Evolutionary conservation across 2,113 vertebrate species (phyloP), one percentile per base, ranked within the genome.

Genomic region (Petaurus breviceps): DNA sequence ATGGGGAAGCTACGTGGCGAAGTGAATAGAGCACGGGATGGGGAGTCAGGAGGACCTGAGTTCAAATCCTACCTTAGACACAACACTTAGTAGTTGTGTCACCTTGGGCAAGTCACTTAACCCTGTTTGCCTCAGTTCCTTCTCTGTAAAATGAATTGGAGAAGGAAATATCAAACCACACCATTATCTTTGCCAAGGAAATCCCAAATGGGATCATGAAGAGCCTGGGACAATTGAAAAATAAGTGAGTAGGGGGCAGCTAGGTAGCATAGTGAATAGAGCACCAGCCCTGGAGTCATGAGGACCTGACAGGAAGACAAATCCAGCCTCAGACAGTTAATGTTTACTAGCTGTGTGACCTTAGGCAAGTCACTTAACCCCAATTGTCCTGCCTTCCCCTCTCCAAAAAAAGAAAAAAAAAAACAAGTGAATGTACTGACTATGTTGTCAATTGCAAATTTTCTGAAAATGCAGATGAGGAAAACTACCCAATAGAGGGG

Each of bases 391-490:
- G 47, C 47, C 47, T 49, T 49, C 4, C 47, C 47, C 47, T 4
- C 47, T 49, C 47, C 47, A 49, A 49, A 49, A 49, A 49, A 49
- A n/a, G n/a, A n/a, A 4, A 49, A 49, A 49, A 4, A 49, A 49
- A 49, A 49, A 49, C 95, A 52, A 55, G 57, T 90, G 23, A 90
- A 90, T 49, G 47, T 49, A 4, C 94, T 91, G 46, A 93, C 91
- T 53, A 54, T 92, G 96, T 94, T 91, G 57, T 31, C 52, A 95
- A 51, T n/a, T 14, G 11, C 49, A 94, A 92, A 96, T 91, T 89
- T 51, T 92, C 52, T 55, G 91, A 93, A 90, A 95, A 98, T 23
- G 61, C 89, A 54, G 57, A 16, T 77, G 8, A 91, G 92, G 50
- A 92, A 52, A 92, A 26, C 92, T 47, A 3, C 90, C 43, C n/a